Conservation (phyloP, 2,797 vertebrate genomes). For the Neostethus bicornis region DNA sequence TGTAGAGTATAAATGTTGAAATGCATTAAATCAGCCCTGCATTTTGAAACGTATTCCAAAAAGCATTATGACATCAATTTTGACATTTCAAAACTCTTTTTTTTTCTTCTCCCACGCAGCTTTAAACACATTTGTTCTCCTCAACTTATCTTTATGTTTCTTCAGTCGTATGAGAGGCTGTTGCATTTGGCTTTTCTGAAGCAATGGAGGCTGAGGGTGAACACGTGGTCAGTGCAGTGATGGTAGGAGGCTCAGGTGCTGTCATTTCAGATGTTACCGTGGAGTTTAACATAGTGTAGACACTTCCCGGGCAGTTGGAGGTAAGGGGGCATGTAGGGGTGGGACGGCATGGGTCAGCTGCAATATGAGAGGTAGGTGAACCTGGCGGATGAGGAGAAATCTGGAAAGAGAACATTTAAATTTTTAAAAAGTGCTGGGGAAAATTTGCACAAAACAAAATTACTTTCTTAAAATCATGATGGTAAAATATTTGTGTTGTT, state of each 20-base stretch:
- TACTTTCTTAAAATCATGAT: too few species aligned
- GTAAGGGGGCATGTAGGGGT: slow-evolving; percentile 13
- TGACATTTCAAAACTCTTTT: not conserved
- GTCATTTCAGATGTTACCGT: slow-evolving; percentile 1
- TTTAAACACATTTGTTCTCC: not conserved
- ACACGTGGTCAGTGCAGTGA: slow-evolving; percentile 26
- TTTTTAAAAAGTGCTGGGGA: not conserved
- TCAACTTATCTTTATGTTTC: not conserved
- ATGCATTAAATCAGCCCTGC: slow-evolving; percentile 18
- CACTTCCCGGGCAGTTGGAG: slow-evolving; percentile 17
- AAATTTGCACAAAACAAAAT: not conserved
- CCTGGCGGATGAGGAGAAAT: slow-evolving; percentile 57
- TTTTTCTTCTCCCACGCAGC: not conserved
- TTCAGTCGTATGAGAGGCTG: not conserved
- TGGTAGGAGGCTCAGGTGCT: slow-evolving; percentile 26
- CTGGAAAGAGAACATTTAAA: slow-evolving; percentile 47
- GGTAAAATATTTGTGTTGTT: too few species aligned
- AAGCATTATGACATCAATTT: not conserved
- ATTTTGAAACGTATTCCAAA: slow-evolving; percentile 11
- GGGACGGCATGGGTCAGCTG: slow-evolving; percentile 54
- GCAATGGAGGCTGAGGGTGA: slow-evolving; percentile 6
- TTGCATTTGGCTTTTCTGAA: slow-evolving; percentile 18
- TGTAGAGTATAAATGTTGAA: not conserved
- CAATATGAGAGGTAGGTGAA: slow-evolving; percentile 34
- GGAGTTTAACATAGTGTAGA: not conserved